phyloP scores from a whole-genome alignment of 2,888 invertebrate genomes.

The Meandrusa payeni region DNA sequence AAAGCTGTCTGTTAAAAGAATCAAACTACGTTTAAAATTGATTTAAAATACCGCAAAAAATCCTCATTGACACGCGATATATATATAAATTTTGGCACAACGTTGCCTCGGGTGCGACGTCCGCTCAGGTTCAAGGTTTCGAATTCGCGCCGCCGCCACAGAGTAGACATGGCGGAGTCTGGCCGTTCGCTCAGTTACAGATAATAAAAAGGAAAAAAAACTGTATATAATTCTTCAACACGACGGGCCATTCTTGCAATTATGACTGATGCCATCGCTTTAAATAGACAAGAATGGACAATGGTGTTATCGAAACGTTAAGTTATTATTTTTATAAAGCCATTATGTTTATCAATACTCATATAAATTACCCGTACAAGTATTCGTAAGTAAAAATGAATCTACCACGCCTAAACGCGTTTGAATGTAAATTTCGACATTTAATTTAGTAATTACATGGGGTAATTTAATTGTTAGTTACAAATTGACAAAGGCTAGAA shows the following conservation, averaged over 20 bases:
- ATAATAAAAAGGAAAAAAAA: slow-evolving; percentile 17
- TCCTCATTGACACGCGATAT: slow-evolving; percentile 21
- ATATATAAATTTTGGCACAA: slow-evolving; percentile 29
- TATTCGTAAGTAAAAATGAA: no score
- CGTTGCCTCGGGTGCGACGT: slow-evolving; percentile 41
- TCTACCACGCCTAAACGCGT: no score
- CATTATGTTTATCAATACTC: no score
- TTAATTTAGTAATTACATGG: no score
- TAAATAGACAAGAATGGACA: slow-evolving; percentile 7
- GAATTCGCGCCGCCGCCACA: slow-evolving; percentile 15
- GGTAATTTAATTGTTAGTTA: no score
- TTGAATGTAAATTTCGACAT: no score
- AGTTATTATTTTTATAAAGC: not conserved
- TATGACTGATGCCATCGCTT: slow-evolving; percentile 14
- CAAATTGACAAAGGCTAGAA: no score
- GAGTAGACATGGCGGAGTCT: slow-evolving; percentile 24
- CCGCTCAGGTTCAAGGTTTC: slow-evolving; percentile 31
- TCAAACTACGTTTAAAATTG: not conserved
- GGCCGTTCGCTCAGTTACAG: slow-evolving; percentile 7
- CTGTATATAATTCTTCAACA: slow-evolving; percentile 1
- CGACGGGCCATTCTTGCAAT: not conserved
- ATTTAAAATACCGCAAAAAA: slow-evolving; percentile 10
- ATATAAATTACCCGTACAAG: no score
- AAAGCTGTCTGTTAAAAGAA: slow-evolving; percentile 5
- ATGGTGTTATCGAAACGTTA: slow-evolving; percentile 12